These are phyloP conservation scores for Drosophila arizonae DNA, from an alignment of 1,140 invertebrate species.

Conservation along the genomic window DNA sequence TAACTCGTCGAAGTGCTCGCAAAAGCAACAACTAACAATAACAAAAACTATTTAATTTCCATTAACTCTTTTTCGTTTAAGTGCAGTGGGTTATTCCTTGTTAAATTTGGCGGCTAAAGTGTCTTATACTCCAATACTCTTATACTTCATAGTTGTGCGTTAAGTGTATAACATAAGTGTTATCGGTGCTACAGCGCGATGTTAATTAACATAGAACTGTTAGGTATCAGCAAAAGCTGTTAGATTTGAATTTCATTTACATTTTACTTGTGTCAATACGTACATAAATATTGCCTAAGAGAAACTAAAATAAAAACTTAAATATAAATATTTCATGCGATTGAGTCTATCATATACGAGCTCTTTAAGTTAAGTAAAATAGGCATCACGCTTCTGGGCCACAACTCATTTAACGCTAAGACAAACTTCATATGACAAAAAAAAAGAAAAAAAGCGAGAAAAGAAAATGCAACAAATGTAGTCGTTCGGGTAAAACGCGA, in stretches of 20 bases:
- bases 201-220: conserved; percentile 25
- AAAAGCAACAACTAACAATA: conserved; percentile 8
- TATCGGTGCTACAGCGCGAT: conserved; percentile 17
- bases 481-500: conserved; percentile 55
- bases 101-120: neutral
- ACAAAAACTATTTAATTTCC: neutral
- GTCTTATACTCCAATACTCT: conserved; percentile 5
- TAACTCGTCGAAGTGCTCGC: conserved; percentile 1
- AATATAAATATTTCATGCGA: too few relatives aligned
- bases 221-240: neutral
- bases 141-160: neutral
- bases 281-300: neutral
- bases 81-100: neutral
- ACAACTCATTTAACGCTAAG: conserved; percentile 46
- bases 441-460: neutral
- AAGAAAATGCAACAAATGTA: conserved; percentile 43
- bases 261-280: neutral
- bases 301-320: too few relatives aligned
- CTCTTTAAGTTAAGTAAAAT: conserved; percentile 26
- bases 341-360: conserved; percentile 1
- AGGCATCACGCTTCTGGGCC: conserved; percentile 23
- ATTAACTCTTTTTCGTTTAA: neutral
- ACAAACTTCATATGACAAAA: conserved; percentile 31
- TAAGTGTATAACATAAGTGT: neutral
- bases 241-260: conserved; percentile 5